Evolutionary conservation across 2,888 invertebrate species (phyloP).

Genomic region (Tachystola acroxantha): DNA sequence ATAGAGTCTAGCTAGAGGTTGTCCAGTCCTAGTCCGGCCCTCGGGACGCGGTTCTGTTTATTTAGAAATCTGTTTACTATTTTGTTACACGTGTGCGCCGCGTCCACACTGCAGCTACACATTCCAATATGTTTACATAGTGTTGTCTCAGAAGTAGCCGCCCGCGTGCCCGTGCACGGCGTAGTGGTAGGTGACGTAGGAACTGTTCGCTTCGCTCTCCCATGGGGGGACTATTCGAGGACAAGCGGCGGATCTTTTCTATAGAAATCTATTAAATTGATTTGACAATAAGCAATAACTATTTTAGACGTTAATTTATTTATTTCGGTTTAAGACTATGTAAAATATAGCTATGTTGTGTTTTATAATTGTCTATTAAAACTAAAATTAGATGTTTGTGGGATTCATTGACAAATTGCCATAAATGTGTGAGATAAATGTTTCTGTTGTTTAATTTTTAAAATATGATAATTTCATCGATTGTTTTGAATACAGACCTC

Average conservation of each 20-base stretch:
- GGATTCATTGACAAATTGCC: constrained; percentile 65
- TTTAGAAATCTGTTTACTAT: background rate
- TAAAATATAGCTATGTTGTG: constrained; percentile 72
- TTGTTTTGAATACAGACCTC: constrained; percentile 35
- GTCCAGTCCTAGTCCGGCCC: constrained; percentile 30
- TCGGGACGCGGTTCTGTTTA: too few species aligned
- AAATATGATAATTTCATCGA: constrained; percentile 36
- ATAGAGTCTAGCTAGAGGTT: constrained; percentile 16
- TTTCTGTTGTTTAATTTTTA: constrained; percentile 66
- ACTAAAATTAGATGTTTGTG: constrained; percentile 51
- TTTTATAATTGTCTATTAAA: constrained; percentile 70
- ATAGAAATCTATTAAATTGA: constrained; percentile 51
- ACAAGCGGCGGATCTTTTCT: constrained; percentile 9
- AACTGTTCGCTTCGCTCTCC: constrained; percentile 33
- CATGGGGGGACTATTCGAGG: too few species aligned
- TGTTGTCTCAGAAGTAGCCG: too few species aligned
- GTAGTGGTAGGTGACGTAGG: too few species aligned
- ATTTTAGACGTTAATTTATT: constrained; percentile 68
- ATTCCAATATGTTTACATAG: constrained; percentile 38
- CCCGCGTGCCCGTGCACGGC: too few species aligned
- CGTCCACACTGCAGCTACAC: constrained; percentile 19
- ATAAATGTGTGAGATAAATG: constrained; percentile 69
- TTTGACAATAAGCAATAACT: constrained; percentile 72
- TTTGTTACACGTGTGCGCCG: constrained; percentile 13
- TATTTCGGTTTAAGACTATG: constrained; percentile 74